Conservation (phyloP, 2,888 invertebrate species). For the Mayetiola destructor region DNA sequence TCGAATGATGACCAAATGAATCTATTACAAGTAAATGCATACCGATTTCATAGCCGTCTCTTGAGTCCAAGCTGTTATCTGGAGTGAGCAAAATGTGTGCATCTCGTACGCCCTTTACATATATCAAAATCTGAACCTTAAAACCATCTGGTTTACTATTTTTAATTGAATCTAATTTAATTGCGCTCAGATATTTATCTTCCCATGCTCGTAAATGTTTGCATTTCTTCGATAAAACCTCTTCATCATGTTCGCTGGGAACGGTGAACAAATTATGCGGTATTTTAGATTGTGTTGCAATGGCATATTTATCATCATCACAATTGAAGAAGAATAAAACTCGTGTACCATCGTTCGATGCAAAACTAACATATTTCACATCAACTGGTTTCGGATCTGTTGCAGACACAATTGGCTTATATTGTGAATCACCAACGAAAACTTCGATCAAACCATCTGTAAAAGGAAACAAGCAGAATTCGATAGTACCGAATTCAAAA, state of each 20-base stretch:
- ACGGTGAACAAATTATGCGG: not conserved
- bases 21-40: not conserved
- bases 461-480: not conserved
- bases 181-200: not conserved
- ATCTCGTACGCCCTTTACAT: conserved; percentile 1
- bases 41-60: conserved; percentile 1
- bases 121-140: not conserved
- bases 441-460: not conserved
- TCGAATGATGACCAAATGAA: not conserved
- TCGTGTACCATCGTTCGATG: not conserved
- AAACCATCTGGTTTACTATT: not conserved
- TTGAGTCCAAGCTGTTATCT: not conserved
- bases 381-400: not conserved
- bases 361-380: conserved; percentile 5
- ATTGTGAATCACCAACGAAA: not conserved
- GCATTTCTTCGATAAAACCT: not conserved
- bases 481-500: not conserved
- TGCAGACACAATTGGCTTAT: not conserved
- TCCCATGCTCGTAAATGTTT: not conserved
- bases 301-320: not conserved
- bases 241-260: not conserved
- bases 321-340: conserved; percentile 1
- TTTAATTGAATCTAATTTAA: conserved; percentile 1
- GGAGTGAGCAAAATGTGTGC: not conserved
- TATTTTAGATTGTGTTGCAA: not conserved